Percentiles rank a stretch among this genome's conserved stretches.
These are phyloP conservation scores for Pterophyllum scalare DNA, from an alignment of 2,113 vertebrate species.

Conservation along the genomic window DNA sequence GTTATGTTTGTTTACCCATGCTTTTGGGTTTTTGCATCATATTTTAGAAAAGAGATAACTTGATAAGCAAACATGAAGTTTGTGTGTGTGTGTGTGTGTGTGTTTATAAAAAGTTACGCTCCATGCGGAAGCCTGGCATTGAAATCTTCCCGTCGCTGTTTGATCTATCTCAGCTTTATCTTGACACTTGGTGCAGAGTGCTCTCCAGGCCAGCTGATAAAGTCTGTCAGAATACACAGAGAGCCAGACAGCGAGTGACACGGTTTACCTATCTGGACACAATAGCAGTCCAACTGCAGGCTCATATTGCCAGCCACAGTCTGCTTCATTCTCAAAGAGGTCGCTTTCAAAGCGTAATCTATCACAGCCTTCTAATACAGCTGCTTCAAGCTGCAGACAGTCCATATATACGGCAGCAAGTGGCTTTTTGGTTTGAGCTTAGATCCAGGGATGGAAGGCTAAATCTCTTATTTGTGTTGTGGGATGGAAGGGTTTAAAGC, in stretches of 20 bases:
- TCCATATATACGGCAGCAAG: slow-evolving; percentile 16
- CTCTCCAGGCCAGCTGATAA: slow-evolving; percentile 53
- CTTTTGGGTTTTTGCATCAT: neutral
- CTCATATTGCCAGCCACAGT: neutral
- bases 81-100: slow-evolving; percentile 1
- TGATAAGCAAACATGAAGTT: neutral
- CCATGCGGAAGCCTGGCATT: neutral
- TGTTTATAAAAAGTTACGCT: neutral
- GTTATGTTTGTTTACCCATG: slow-evolving; percentile 33
- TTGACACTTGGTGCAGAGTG: slow-evolving; percentile 37
- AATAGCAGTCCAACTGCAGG: neutral
- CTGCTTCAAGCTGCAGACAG: neutral
- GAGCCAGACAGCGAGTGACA: slow-evolving; percentile 24
- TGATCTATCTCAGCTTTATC: slow-evolving; percentile 57
- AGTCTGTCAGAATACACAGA: slow-evolving; percentile 46
- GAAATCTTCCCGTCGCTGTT: slow-evolving; percentile 12
- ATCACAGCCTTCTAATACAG: neutral
- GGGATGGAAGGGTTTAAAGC: slow-evolving; percentile 60
- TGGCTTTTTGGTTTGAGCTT: slow-evolving; percentile 25
- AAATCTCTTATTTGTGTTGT: slow-evolving; percentile 60
- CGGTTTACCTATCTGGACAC: slow-evolving; percentile 15
- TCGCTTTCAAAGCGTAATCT: neutral
- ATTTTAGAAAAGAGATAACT: neutral
- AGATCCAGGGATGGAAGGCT: slow-evolving; percentile 52
- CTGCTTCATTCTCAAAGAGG: slow-evolving; percentile 26